phyloP scores from a whole-genome alignment of 2,888 invertebrate genomes.

The Standfussiana lucernea region DNA sequence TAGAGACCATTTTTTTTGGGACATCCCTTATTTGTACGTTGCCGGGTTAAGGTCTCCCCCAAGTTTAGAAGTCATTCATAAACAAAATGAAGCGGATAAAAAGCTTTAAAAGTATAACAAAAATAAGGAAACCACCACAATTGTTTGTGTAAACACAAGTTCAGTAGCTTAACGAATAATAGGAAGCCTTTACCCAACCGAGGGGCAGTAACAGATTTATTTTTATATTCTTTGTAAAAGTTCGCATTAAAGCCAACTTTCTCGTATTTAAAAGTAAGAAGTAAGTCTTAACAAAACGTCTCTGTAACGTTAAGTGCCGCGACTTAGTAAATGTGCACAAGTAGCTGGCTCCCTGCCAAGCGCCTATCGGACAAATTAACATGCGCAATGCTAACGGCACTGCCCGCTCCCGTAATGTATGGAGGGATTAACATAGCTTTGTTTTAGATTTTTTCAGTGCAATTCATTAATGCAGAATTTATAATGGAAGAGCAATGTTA shows the following conservation, averaged over 20 bases:
- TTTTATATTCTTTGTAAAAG: conserved; percentile 18
- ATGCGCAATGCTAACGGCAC: conserved; percentile 40
- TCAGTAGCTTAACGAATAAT: conserved; percentile 17
- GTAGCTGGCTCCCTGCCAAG: conserved; percentile 54
- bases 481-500: neutral
- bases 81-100: conserved; percentile 2
- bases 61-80: neutral
- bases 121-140: neutral
- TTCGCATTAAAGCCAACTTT: neutral
- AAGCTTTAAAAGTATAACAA: conserved; percentile 1
- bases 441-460: conserved; percentile 17
- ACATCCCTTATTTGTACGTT: neutral
- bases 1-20: neutral
- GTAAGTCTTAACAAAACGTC: conserved; percentile 12
- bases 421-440: conserved; percentile 34
- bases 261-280: neutral
- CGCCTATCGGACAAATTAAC: conserved; percentile 61
- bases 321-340: conserved; percentile 24
- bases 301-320: conserved; percentile 8
- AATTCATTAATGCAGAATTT: neutral
- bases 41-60: neutral
- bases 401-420: conserved; percentile 25
- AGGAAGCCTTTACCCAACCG: neutral
- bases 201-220: neutral
- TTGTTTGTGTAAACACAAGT: neutral